Evolutionary conservation across 2,797 vertebrate genomes (phyloP).

Genomic region (Mus minutoides): DNA sequence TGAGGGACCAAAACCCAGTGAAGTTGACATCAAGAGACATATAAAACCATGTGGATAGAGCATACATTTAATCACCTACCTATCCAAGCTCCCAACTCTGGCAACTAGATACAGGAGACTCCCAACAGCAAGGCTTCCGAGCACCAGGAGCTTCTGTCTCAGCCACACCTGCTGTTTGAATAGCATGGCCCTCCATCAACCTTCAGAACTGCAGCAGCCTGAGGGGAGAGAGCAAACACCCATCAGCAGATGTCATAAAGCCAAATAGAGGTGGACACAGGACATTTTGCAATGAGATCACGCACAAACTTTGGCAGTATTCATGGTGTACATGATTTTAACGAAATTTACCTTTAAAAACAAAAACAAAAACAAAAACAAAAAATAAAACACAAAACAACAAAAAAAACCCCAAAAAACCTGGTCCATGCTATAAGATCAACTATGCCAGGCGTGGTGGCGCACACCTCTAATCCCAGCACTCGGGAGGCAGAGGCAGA

Average conservation of each 20-base stretch:
- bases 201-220: slow-evolving; percentile 96
- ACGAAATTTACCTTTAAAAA: slow-evolving; percentile 26
- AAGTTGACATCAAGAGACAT: slow-evolving; percentile 29
- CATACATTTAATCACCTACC: slow-evolving; percentile 87
- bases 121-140: slow-evolving; percentile 96
- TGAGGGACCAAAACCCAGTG: slow-evolving; percentile 31
- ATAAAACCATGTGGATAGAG: background rate
- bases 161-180: slow-evolving; percentile 99
- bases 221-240: slow-evolving; percentile 85
- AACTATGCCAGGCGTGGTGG: too few relatives aligned
- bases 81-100: slow-evolving; percentile 98
- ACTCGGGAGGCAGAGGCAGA: too few relatives aligned
- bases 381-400: background rate
- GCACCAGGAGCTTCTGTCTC: slow-evolving; percentile 97
- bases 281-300: slow-evolving; percentile 80
- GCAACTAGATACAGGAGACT: slow-evolving; percentile 97
- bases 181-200: slow-evolving; percentile 99
- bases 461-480: too few relatives aligned
- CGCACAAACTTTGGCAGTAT: background rate
- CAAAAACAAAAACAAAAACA: background rate
- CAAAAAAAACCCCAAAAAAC: background rate
- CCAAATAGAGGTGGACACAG: slow-evolving; percentile 81
- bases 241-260: slow-evolving; percentile 84
- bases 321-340: slow-evolving; percentile 76
- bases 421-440: background rate